phyloP scores from a whole-genome alignment of 2,797 vertebrate species.

The Sebastes trivittatus region DNA sequence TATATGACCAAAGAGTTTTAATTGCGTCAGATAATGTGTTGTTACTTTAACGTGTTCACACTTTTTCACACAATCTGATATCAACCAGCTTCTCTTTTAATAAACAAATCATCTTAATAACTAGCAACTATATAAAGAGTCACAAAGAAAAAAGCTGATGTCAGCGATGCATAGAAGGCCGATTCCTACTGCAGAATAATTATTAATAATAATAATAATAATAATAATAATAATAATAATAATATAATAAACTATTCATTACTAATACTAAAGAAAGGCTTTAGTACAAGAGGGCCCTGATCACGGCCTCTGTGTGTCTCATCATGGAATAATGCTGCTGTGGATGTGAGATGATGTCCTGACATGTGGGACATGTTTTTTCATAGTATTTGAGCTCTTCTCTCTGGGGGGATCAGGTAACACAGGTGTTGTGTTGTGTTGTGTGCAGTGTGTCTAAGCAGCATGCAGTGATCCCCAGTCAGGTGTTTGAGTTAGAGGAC shows the following conservation, averaged over 20 bases:
- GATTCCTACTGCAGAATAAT: no score
- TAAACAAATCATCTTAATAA: neutral
- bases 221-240: no score
- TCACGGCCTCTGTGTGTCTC: neutral
- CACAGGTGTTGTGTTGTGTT: neutral
- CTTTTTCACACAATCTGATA: no score
- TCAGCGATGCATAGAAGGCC: neutral
- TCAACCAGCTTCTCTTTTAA: neutral
- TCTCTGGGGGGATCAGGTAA: neutral
- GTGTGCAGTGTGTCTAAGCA: slow-evolving; percentile 93
- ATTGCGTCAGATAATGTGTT: no score
- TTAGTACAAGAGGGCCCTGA: neutral
- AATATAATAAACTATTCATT: no score
- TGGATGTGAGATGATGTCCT: neutral
- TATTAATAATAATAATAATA: no score
- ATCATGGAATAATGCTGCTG: neutral
- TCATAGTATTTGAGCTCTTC: no score
- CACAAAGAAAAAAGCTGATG: neutral
- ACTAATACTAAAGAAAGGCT: neutral
- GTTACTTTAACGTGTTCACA: no score
- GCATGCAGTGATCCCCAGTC: slow-evolving; percentile 95
- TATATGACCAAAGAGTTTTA: no score
- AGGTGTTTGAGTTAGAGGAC: slow-evolving; percentile 96
- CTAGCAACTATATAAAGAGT: neutral
- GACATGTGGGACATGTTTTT: no score